Conservation (phyloP, 2,888 invertebrate genomes). For the Therioaphis trifolii region DNA sequence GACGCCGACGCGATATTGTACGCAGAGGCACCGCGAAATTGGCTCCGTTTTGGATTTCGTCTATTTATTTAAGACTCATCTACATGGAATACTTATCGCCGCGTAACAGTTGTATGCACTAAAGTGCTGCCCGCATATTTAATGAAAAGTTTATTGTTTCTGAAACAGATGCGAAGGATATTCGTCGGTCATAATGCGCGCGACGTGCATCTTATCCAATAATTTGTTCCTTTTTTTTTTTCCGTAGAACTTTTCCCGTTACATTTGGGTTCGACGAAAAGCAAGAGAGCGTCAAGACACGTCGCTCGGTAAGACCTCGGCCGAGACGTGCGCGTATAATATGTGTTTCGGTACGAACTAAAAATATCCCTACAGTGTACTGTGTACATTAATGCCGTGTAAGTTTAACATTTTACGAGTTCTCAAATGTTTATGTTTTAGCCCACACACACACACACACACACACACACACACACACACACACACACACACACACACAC, state of each 20-base stretch:
- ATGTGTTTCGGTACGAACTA: too few relatives aligned
- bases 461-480: too few relatives aligned
- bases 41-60: background rate
- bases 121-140: background rate
- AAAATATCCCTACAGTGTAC: too few relatives aligned
- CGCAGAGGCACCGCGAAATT: background rate
- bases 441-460: too few relatives aligned
- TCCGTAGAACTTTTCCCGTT: background rate
- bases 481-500: too few relatives aligned
- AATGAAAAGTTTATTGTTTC: conserved; percentile 27
- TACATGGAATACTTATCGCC: background rate
- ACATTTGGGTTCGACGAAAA: too few relatives aligned
- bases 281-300: too few relatives aligned
- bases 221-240: background rate
- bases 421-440: too few relatives aligned
- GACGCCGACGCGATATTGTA: conserved; percentile 3
- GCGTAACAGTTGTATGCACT: conserved; percentile 22
- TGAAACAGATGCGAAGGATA: background rate
- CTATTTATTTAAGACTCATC: conserved; percentile 13
- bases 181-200: conserved; percentile 8
- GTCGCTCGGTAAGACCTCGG: too few relatives aligned
- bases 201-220: background rate
- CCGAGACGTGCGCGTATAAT: too few relatives aligned
- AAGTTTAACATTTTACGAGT: too few relatives aligned
- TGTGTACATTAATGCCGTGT: too few relatives aligned